phyloP scores from a whole-genome alignment of 2,797 vertebrate species.

The Podargus strigoides region DNA sequence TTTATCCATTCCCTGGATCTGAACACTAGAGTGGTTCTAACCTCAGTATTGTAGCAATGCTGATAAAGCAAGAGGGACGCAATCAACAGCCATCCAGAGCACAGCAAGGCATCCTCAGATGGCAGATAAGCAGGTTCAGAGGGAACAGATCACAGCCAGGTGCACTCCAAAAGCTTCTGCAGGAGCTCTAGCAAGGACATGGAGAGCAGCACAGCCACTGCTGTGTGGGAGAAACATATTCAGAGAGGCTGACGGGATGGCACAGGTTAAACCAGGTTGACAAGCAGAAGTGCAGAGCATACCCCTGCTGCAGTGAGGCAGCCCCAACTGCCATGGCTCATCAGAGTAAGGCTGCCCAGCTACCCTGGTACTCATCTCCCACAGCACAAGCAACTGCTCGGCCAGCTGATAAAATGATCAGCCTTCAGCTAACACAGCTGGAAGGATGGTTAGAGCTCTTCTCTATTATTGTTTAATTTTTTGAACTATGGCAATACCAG shows the following conservation, averaged over 20 bases:
- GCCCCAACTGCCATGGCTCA: not conserved
- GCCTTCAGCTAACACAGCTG: not conserved
- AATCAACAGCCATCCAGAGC: constrained; percentile 84
- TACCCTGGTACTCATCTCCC: not conserved
- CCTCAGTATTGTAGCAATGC: constrained; percentile 81
- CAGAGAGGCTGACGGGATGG: not conserved
- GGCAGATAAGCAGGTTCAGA: constrained; percentile 46
- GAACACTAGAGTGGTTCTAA: constrained; percentile 56
- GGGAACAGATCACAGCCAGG: constrained; percentile 51
- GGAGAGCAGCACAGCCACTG: constrained; percentile 86
- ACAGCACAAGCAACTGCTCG: not conserved
- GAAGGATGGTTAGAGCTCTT: not conserved
- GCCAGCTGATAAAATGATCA: not conserved
- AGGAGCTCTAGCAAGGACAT: constrained; percentile 85
- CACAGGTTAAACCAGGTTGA: not conserved
- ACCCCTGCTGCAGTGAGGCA: not conserved
- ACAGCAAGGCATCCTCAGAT: constrained; percentile 72
- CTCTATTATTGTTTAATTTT: not conserved
- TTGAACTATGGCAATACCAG: not conserved
- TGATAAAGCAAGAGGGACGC: constrained; percentile 85
- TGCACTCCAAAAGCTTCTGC: constrained; percentile 79
- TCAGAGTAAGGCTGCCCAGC: not conserved
- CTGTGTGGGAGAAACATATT: constrained; percentile 60
- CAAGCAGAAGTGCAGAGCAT: not conserved
- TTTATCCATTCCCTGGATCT: not conserved